Evolutionary conservation across 2,888 invertebrate genomes (phyloP), one percentile per base, ranked within the genome.

Genomic region (Thereva nobilitata): DNA sequence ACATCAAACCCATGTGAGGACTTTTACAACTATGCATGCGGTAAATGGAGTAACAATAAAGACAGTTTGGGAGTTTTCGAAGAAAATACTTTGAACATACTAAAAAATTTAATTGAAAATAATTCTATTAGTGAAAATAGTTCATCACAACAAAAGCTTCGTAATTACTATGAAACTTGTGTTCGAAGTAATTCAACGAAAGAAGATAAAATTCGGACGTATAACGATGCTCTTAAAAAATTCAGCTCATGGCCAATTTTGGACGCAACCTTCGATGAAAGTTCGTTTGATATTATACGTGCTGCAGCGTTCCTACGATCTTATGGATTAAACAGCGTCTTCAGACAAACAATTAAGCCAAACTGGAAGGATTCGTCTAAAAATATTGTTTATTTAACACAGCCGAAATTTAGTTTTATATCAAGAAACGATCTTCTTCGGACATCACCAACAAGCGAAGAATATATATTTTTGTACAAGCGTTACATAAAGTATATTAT

Each of bases 321-420:
- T 4, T 64, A 53, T 42, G 53, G 63, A 8, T 12, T 53, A 10
- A 7, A 64, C 44, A 42, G 42, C 3, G 4, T 64, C 9, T 41
- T 64, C 35, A 10, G 53, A 44, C 35, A 52, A 52, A 35, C 34
- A 35, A 53, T 64, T 12, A 64, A 42, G 10, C 52, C 63, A n/a
- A 64, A 64, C 35, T 64, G 53, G 52, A 64, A 64, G 6, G 53
- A 64, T 49, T 53, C 52, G 8, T 44, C 52, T 34, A 37, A 53
- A 44, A 53, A 41, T 9, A 10, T 44, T 9, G 7, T 52, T 3
- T 64, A 64, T 42, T 44, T 64, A 8, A 42, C 42, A 35, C 63
- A 64, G 44, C 52, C 52, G 12, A 64, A 53, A 42, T 37, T 53
- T 23, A 42, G 10, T n/a, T 64, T 44, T 53, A 35, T 64, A 6